phyloP scores from a whole-genome alignment of 2,888 invertebrate species.

The Scaptomyza parva region DNA sequence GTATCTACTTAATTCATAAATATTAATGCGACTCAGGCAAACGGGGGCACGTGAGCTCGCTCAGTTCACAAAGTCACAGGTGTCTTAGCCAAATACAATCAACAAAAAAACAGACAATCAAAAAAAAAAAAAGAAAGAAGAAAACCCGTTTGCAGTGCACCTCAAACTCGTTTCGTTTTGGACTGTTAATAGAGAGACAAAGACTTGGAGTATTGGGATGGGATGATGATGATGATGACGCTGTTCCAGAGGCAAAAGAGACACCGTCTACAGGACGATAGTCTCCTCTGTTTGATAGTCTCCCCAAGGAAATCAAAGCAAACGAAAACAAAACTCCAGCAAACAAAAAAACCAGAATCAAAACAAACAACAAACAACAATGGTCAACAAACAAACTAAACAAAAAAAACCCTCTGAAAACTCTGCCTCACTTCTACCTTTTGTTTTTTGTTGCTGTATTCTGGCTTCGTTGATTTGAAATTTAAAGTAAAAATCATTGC shows the following conservation, averaged over 20 bases:
- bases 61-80: conserved; percentile 49
- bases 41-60: conserved; percentile 60
- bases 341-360: conserved; percentile 62
- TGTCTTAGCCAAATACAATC: conserved; percentile 34
- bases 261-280: conserved; percentile 44
- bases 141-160: conserved; percentile 48
- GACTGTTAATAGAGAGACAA: conserved; percentile 57
- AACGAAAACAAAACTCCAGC: conserved; percentile 57
- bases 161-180: conserved; percentile 65
- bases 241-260: conserved; percentile 43
- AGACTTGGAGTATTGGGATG: conserved; percentile 32
- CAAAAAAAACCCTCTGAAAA: conserved; percentile 31
- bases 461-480: conserved; percentile 52
- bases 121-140: conserved; percentile 8
- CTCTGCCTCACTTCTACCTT: conserved; percentile 9
- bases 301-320: conserved; percentile 72
- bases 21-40: conserved; percentile 56
- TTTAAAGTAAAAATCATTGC: conserved; percentile 45
- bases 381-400: conserved; percentile 43
- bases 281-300: conserved; percentile 28
- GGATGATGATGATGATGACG: conserved; percentile 57
- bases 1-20: conserved; percentile 68
- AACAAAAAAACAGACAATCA: too few species aligned
- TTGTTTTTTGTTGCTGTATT: conserved; percentile 26
- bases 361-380: conserved; percentile 61